Base-by-base conservation (phyloP, 2,797 vertebrate genomes). In the Sebastiscus tertius region DNA sequence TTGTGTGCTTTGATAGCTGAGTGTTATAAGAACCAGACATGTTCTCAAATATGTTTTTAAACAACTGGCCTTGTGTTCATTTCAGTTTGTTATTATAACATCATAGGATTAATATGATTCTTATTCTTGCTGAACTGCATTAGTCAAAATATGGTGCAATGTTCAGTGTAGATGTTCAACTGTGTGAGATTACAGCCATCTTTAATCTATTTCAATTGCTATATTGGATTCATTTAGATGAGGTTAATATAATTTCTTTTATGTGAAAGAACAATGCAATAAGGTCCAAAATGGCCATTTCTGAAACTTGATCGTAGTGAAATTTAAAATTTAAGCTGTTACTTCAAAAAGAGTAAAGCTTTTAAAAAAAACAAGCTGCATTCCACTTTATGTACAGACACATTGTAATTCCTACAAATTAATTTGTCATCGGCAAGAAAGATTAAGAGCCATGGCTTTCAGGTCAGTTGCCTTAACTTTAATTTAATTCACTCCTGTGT, bases 401-500 rank as follows among this genome's bases (percentile, higher is more conserved):
- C 22, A 14, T 5, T 10, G 1, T n/a, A 60, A 59, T 27, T 74
- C 13, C 16, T 7, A 52, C 4, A 55, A 62, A 56, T 29, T 3
- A 0, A 26, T 7, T 13, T 56, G 4, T 36, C 63, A 63, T 3
- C 77, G 22, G 14, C 4, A 75, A 31, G 8, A 72, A 63, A 64
- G 13, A 71, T 42, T 24, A n/a, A 63, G 18, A 69, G 58, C 49
- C 61, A 71, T 27, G 13, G 24, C 29, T 63, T 60, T 78, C 54
- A 69, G 46, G 68, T 85, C 71, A 52, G 55, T 81, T 90, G 88
- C 90, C 89, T 92, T 93, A 89, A 78, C 49, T 59, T 69, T 27
- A 31, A 60, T 56, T 85, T 27, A 31, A 60, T 56, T 85, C 33
- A 72, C 67, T 65, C 20, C n/a, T n/a, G 27, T 26, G 65, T 79